Conservation (phyloP, 2,113 vertebrate genomes). For the Sebastes schlegelii region DNA sequence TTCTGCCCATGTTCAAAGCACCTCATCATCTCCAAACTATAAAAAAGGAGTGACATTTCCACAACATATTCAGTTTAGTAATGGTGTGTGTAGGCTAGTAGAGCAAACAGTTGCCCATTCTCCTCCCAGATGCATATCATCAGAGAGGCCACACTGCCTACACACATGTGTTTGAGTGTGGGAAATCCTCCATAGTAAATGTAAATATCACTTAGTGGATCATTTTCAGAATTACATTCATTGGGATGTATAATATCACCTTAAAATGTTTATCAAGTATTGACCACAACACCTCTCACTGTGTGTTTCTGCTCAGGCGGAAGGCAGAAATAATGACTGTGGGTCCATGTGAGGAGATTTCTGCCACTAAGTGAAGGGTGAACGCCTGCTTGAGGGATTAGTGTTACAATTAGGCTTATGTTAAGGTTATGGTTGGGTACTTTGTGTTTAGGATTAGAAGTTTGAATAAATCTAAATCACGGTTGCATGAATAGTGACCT, state of each 20-base stretch:
- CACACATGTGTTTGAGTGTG: constrained; percentile 27
- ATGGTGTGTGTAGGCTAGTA: constrained; percentile 15
- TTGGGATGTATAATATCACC: background rate
- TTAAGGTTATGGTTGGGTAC: constrained; percentile 37
- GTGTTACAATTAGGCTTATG: constrained; percentile 45
- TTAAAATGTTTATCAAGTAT: background rate
- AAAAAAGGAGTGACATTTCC: background rate
- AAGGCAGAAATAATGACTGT: background rate
- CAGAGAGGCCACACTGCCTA: constrained; percentile 32
- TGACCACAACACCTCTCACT: background rate
- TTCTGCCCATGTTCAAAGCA: background rate
- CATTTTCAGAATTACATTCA: background rate
- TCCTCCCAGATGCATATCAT: constrained; percentile 21
- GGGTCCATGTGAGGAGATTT: constrained; percentile 44
- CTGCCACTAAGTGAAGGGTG: constrained; percentile 28
- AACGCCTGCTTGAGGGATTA: constrained; percentile 52
- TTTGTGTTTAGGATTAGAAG: constrained; percentile 55
- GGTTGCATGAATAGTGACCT: constrained; percentile 20
- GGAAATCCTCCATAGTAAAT: constrained; percentile 29
- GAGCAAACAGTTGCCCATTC: constrained; percentile 19
- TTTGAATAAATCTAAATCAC: constrained; percentile 44
- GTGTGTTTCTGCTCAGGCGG: constrained; percentile 20
- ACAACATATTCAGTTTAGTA: background rate
- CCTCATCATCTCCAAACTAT: background rate
- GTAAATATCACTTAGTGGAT: background rate